Base-by-base conservation (phyloP, 2,888 invertebrate genomes). In the Eupithecia inturbata region DNA sequence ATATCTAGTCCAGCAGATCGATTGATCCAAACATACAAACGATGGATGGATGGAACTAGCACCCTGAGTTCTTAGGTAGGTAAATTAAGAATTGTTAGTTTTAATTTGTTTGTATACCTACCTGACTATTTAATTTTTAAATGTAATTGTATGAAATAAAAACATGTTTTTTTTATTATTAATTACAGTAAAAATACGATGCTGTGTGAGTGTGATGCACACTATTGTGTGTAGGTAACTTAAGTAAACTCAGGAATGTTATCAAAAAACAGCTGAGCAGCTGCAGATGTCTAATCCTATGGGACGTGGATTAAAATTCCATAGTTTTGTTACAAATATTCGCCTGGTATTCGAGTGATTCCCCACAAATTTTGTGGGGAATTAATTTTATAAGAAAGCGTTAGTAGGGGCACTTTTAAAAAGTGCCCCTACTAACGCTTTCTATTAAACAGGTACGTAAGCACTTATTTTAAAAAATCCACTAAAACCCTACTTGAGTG, bases 221-320 rank as follows among this genome's bases (percentile, higher is more conserved):
- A 49, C n/a, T n/a, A 45, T 45, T n/a, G 49, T 49, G n/a, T 53
- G 49, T 22, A 14, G 41, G 41, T 41, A 22, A 10, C 10, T 22
- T 9, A 53, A 45, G 22, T 53, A 22, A n/a, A 22, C 57, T 26
- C 57, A 22, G 57, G 57, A 57, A 57, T 26, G 26, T 57, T 26
- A 57, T 57, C 57, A 14, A 57, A 49, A 53, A 57, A 26, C 26
- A 57, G 14, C 49, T 57, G 26, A 26, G 26, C 4, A 14, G 26
- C 57, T 57, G 12, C 57, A 57, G 26, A 26, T 57, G 57, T 12
- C 57, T 57, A 57, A 57, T 57, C 57, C 57, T 57, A 57, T 14
- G 26, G 14, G 57, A 57, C 22, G 10, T 14, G 3, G 57, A 57
- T 57, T 57, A 57, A 57, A 57, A 57, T 57, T 57, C 57, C 57